Conservation (phyloP, 1,140 invertebrate species). For the Vollenhovia emeryi region DNA sequence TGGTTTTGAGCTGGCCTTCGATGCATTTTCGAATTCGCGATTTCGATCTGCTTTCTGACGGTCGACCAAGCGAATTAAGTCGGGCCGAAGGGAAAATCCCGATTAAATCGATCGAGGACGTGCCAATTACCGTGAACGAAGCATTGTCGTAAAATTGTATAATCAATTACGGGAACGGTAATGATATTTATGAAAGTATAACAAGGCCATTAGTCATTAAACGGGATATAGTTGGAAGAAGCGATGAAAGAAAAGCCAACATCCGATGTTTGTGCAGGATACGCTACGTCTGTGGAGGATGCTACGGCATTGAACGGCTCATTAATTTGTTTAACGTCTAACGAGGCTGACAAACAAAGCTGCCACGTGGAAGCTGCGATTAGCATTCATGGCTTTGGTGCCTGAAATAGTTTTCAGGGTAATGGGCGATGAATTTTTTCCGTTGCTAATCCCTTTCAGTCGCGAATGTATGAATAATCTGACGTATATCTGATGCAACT, state of each 20-base stretch:
- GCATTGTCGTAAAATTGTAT: slow-evolving; percentile 68
- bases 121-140: slow-evolving; percentile 63
- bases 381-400: slow-evolving; percentile 1
- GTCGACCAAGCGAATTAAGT: slow-evolving; percentile 32
- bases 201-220: slow-evolving; percentile 58
- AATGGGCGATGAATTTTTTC: slow-evolving; percentile 26
- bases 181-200: slow-evolving; percentile 70
- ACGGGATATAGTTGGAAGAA: slow-evolving; percentile 7
- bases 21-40: slow-evolving; percentile 55
- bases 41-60: slow-evolving; percentile 43
- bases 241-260: slow-evolving; percentile 33
- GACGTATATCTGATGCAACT: background rate
- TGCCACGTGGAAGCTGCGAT: background rate
- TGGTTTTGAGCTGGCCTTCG: slow-evolving; percentile 20
- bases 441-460: background rate
- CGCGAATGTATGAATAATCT: slow-evolving; percentile 19
- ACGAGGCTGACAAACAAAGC: slow-evolving; percentile 15
- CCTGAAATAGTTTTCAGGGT: slow-evolving; percentile 36
- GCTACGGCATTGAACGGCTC: slow-evolving; percentile 9
- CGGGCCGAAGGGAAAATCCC: slow-evolving; percentile 21
- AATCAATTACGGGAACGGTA: slow-evolving; percentile 59
- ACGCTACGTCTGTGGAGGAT: background rate
- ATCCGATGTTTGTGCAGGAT: slow-evolving; percentile 19
- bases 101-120: slow-evolving; percentile 52
- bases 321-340: slow-evolving; percentile 34